Evolutionary conservation across 2,113 vertebrate genomes (phyloP), one percentile per base, ranked within the genome.

Genomic region (Procavia capensis): DNA sequence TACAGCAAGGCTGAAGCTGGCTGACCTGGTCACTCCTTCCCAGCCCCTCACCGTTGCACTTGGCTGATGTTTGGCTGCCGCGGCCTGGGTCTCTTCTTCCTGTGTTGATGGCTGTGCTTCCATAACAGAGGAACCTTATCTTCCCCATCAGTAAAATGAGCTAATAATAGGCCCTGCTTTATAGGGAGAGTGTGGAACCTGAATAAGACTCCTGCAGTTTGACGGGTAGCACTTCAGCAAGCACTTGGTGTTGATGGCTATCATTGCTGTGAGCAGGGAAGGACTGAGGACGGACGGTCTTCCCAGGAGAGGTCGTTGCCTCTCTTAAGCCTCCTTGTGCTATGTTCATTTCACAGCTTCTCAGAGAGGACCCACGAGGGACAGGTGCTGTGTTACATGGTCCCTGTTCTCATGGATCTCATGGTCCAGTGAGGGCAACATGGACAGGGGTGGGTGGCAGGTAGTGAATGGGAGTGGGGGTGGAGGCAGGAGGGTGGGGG

Each of bases 1-100:
- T 64, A 29, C 3, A 7, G 0, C 14, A 11, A 39, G 14, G 34
- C 24, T 0, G 0, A 2, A 1, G 6, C 1, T 11, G 36, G 13
- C 7, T 0, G 36, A 34, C 63, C 6, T 17, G 47, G 6, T 45
- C 5, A 6, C 27, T 50, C 10, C 10, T 59, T n/a, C 34, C 8
- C 6, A 3, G 39, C 14, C 25, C 27, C 31, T 41, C 1, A 29
- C 7, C 39, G 19, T 34, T 19, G 22, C 47, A 41, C 25, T 45
- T 16, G 22, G 31, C 36, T 36, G 74, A 9, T 16, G 20, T 47
- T 41, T 66, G 45, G 54, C 54, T 50, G 27, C 29, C 10, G 0
- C 19, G 57, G 59, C 13, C 59, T n/a, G 29, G 2, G 50, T 6
- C 7, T 10, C 39, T 20, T 13, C 59, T 41, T n/a, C 34, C 61